Conservation (phyloP, 2,888 invertebrate species). For the Lithophane ornitopus region DNA sequence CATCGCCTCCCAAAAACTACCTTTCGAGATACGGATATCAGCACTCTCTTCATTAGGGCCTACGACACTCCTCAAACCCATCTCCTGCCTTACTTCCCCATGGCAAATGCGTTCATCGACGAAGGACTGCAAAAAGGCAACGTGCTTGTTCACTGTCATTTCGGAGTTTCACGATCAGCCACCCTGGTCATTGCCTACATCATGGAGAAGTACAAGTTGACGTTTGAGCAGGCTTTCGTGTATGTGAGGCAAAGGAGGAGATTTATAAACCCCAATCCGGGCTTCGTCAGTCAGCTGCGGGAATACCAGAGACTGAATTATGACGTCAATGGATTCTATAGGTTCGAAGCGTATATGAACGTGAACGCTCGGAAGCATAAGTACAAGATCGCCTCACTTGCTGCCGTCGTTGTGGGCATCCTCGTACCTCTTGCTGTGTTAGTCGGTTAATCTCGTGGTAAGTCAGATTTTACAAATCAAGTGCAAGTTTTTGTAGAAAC, state of each 20-base stretch:
- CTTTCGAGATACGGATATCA: conserved; percentile 81
- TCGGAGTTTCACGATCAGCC: conserved; percentile 98
- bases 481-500: conserved; percentile 58
- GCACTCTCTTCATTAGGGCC: conserved; percentile 87
- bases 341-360: conserved; percentile 83
- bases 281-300: conserved; percentile 97
- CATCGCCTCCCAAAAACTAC: conserved; percentile 82
- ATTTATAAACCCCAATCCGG: conserved; percentile 98
- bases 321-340: conserved; percentile 80
- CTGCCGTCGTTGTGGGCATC: conserved; percentile 81
- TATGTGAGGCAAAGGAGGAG: conserved; percentile 96
- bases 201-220: conserved; percentile 96
- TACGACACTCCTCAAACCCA: conserved; percentile 85
- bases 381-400: conserved; percentile 83
- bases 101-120: conserved; percentile 87
- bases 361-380: conserved; percentile 84
- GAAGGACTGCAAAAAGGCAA: conserved; percentile 91
- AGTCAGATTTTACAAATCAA: conserved; percentile 42
- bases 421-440: conserved; percentile 82
- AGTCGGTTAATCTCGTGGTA: conserved; percentile 74
- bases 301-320: conserved; percentile 90
- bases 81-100: conserved; percentile 87
- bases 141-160: conserved; percentile 98
- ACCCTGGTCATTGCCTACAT: conserved; percentile 98
- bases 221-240: conserved; percentile 96